Conservation (phyloP, 2,113 vertebrate species). For the Tichodroma muraria region DNA sequence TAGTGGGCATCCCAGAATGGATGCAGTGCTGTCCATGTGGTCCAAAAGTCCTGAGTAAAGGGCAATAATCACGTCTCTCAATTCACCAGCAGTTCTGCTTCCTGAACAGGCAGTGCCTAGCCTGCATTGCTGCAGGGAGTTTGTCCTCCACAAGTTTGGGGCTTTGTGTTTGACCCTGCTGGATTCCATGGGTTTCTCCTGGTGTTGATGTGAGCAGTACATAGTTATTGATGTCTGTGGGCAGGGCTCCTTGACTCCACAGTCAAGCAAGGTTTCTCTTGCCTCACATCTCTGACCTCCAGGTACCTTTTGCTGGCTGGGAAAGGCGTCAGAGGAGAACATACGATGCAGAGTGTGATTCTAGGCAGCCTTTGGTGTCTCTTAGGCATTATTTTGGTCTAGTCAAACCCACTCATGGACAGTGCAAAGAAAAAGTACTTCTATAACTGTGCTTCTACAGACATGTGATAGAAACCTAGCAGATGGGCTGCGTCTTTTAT, state of each 20-base stretch:
- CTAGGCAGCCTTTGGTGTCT: not conserved
- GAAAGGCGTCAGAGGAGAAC: not conserved
- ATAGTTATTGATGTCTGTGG: not conserved
- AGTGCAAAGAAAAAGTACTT: not conserved
- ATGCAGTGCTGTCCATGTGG: not conserved
- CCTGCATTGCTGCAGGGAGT: accelerated
- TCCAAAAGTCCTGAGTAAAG: not conserved
- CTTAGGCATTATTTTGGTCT: conserved; percentile 24
- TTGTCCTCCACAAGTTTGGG: not conserved
- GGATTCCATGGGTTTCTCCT: not conserved
- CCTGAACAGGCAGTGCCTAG: not conserved
- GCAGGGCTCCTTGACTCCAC: not conserved
- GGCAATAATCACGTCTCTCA: not conserved
- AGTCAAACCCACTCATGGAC: not conserved
- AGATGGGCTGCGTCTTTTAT: conserved; percentile 31
- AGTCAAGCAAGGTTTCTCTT: not conserved
- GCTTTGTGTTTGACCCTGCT: not conserved
- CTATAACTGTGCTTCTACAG: not conserved
- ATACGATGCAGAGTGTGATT: not conserved
- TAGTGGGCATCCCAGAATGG: not conserved
- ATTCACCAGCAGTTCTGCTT: not conserved
- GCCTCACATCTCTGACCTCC: not conserved
- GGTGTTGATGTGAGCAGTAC: not conserved
- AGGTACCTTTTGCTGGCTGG: not conserved
- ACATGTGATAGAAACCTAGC: not conserved